Evolutionary conservation across 2,888 invertebrate species (phyloP), one percentile per base, ranked within the genome.

Genomic region (Desoria tigrina): DNA sequence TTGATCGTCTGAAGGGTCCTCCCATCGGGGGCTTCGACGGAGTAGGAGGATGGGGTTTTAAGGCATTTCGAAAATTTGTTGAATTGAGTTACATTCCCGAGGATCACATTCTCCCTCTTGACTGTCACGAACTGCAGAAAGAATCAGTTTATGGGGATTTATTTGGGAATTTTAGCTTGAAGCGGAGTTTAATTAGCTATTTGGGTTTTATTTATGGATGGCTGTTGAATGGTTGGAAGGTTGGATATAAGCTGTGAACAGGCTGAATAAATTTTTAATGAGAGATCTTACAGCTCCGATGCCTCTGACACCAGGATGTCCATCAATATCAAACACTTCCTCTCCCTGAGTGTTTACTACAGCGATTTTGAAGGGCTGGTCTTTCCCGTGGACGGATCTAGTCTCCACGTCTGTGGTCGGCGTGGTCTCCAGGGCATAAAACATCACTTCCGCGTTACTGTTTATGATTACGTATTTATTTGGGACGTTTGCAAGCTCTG

Each of bases 381-480:
- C 68, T n/a, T 65, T 63, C 59, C 61, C 56, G 32, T 65, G 68
- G 51, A 61, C 63, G 51, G 64, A 39, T 1, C 37, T 61, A 21
- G 58, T 53, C 26, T 64, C 55, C 6, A 81, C 80, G n/a, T 66
- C 68, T 2, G 81, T 81, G 59, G 82, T 82, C n/a, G n/a, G n/a
- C n/a, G 81, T 81, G 59, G 16, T 45, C 70, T 79, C 79, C 6
- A 69, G 72, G 27, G 78, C 78, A 60, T 72, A 74, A 65, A 76
- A 79, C 14, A 79, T 66, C 28, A 75, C 69, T 69, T 79, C 78
- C 0, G 78, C 79, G 61, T 76, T 67, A 24, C 72, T 69, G 68
- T 79, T 79, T 57, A 78, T 75, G 18, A 83, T 77, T 68, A 80
- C 79, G 73, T 81, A 83, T 70, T 82, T 82, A 76, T 82, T 82